A percentile compares a stretch with the other conserved stretches of the same genome.
phyloP scores from a whole-genome alignment of 2,888 invertebrate genomes.

The Meliscaeva auricollis region DNA sequence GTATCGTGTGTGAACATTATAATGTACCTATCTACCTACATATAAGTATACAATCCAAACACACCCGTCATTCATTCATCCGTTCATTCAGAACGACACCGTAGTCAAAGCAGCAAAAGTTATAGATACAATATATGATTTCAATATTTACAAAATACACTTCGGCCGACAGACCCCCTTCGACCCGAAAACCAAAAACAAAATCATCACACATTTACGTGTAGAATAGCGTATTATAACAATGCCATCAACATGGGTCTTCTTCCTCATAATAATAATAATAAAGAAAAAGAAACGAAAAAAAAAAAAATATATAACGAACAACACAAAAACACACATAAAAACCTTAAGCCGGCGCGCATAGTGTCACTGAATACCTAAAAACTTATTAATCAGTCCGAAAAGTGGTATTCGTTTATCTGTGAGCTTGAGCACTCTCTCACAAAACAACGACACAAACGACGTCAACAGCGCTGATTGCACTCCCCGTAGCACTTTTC shows the following conservation, averaged over 20 bases:
- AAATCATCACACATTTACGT: conserved; percentile 53
- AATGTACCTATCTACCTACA: neutral
- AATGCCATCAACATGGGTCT: conserved; percentile 47
- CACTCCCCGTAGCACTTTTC: conserved; percentile 16
- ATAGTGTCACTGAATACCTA: conserved; percentile 75
- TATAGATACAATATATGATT: conserved; percentile 63
- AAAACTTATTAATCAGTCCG: conserved; percentile 74
- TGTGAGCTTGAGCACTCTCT: conserved; percentile 29
- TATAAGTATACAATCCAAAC: conserved; percentile 17
- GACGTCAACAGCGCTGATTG: conserved; percentile 24
- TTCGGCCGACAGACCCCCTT: conserved; percentile 30
- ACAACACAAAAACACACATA: conserved; percentile 53
- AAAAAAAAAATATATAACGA: conserved; percentile 11
- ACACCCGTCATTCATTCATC: conserved; percentile 60
- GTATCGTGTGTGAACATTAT: conserved; percentile 51
- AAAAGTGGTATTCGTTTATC: conserved; percentile 58
- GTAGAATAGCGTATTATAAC: conserved; percentile 37
- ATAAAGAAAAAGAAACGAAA: conserved; percentile 5
- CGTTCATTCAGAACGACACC: conserved; percentile 56
- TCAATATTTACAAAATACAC: conserved; percentile 70
- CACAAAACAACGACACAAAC: conserved; percentile 18
- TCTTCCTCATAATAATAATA: conserved; percentile 36
- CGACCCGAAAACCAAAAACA: conserved; percentile 43
- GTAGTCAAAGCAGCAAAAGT: conserved; percentile 16
- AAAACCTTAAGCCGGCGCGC: conserved; percentile 65